Conservation (phyloP, 2,113 vertebrate genomes). For the Chaetura pelagica region DNA sequence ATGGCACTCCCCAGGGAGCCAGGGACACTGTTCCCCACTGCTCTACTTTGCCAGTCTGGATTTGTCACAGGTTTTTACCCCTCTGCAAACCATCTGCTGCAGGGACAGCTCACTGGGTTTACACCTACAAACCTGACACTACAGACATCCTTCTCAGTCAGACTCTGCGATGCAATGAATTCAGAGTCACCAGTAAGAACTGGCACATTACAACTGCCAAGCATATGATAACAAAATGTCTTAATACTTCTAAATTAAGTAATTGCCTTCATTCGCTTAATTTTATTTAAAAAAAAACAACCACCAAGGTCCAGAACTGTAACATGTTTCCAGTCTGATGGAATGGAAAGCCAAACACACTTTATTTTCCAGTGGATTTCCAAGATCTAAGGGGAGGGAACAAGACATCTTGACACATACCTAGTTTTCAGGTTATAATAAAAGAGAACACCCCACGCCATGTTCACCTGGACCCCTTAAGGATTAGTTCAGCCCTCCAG, state of each 20-base stretch:
- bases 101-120: background rate
- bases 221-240: background rate
- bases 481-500: background rate
- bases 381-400: background rate
- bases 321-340: fast-evolving
- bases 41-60: background rate
- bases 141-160: background rate
- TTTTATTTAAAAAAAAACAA: background rate
- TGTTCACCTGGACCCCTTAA: background rate
- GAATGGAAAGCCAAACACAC: background rate
- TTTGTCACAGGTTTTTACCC: background rate
- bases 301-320: background rate
- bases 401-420: background rate
- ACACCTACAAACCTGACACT: background rate
- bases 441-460: background rate
- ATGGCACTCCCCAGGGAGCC: background rate
- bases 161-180: background rate
- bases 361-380: background rate
- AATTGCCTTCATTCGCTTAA: background rate
- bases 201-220: background rate
- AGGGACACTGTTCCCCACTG: background rate
- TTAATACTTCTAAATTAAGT: background rate
- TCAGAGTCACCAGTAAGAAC: background rate
- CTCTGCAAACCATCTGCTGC: background rate
- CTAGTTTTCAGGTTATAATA: fast-evolving